Base-by-base conservation (phyloP, 2,113 vertebrate genomes). In the Casuarius casuarius region DNA sequence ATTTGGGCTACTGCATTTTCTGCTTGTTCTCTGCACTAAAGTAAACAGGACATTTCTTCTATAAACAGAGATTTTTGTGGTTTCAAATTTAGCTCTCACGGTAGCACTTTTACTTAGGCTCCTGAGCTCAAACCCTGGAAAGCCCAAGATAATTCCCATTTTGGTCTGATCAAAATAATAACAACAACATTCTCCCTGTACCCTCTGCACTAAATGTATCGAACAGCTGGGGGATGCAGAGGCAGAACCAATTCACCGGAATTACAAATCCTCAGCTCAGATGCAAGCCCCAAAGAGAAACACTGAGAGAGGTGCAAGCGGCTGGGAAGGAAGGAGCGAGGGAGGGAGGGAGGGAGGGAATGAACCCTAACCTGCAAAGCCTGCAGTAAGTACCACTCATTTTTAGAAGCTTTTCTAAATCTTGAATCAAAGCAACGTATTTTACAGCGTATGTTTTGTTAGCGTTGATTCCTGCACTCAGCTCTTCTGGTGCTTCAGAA, bases 401-500 rank as follows among this genome's bases (percentile, higher is more conserved):
- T 91, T 87, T 35, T 31, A 33, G 54, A 26, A 84, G 83, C n/a
- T 93, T 94, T 86, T 6, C 61, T 86, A 86, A 71, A 78, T 92
- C 89, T 93, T 73, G 68, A 86, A 40, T 46, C n/a, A 49, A 89
- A 78, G 56, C 38, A 67, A 56, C 12, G 3, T 91, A 35, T 91
- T 89, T 91, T 68, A 63, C 10, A 74, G 38, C 5, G 5, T 63
- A 26, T 84, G 33, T 82, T 97, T 72, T 90, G 48, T 81, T 92
- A 2, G 42, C 33, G 77, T 66, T 63, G 84, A 87, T 65, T 63
- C 46, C 68, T 48, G 35, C 46, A 10, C 86, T 95, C 19, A 1
- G 72, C 65, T 87, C 28, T 90, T 89, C 86, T 68, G 20, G 72
- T 63, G 84, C 67, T 94, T 94, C 75, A 78, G 95, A 74, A 88